Conservation (phyloP, 2,113 vertebrate species). For the Isichthys henryi region DNA sequence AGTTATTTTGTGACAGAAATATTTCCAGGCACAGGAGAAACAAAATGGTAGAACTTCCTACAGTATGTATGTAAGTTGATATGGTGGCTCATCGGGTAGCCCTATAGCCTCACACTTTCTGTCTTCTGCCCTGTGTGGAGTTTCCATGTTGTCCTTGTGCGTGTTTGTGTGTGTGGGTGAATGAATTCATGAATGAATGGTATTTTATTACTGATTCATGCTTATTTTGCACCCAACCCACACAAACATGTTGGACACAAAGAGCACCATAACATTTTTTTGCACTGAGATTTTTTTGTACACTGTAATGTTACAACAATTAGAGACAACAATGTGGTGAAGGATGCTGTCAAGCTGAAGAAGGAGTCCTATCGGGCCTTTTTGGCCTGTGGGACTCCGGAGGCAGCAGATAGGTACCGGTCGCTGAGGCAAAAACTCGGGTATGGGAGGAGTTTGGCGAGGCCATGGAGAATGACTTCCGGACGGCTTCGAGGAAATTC, state of each 20-base stretch:
- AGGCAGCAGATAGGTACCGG: no score
- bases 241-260: not conserved
- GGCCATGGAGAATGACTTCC: no score
- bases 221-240: not conserved
- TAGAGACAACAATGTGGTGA: no score
- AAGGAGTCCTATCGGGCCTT: no score
- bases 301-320: no score
- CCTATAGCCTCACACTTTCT: not conserved
- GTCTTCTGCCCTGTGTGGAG: not conserved
- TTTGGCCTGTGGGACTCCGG: no score
- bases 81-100: not conserved
- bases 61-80: not conserved
- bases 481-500: no score
- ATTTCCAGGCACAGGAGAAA: not conserved
- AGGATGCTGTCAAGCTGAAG: no score
- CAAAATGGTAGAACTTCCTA: not conserved
- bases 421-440: no score
- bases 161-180: not conserved
- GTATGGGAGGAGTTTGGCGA: no score
- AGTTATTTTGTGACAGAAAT: not conserved
- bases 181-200: not conserved
- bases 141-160: not conserved
- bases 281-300: not conserved
- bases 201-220: not conserved
- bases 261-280: not conserved